These are phyloP conservation scores for Cataglyphis livida DNA, from an alignment of 2,888 invertebrate genomes.

Conservation along the genomic window DNA sequence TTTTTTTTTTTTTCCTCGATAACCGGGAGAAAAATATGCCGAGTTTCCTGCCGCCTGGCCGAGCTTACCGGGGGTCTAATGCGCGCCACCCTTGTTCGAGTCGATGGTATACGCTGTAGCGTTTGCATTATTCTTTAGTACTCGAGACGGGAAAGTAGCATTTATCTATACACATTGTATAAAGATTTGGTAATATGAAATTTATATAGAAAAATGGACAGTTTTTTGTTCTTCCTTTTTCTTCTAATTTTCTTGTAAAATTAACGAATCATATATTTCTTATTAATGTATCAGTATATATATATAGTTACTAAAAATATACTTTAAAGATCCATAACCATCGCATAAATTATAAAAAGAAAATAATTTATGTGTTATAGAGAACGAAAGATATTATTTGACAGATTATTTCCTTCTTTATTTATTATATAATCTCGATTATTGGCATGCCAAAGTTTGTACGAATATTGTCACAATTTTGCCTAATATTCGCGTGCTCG, in stretches of 20 bases:
- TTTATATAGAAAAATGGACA: slow-evolving; percentile 3
- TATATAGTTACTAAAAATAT: background rate
- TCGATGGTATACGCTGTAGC: slow-evolving; percentile 34
- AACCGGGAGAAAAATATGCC: slow-evolving; percentile 81
- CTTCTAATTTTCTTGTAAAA: background rate
- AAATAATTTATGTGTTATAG: background rate
- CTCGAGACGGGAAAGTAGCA: slow-evolving; percentile 18
- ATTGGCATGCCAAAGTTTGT: background rate
- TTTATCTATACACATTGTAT: background rate
- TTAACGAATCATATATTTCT: background rate
- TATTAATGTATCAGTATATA: background rate
- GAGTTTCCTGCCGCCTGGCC: slow-evolving; percentile 78
- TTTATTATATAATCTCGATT: slow-evolving; percentile 1
- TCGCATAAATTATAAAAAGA: background rate
- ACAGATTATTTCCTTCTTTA: background rate
- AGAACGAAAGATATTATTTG: background rate
- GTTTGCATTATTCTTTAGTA: slow-evolving; percentile 55
- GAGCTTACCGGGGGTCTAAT: slow-evolving; percentile 69
- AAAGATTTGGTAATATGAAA: slow-evolving; percentile 2
- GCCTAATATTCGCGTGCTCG: slow-evolving; percentile 25
- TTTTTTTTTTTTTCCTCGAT: slow-evolving; percentile 59
- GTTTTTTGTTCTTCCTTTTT: background rate
- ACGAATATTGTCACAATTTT: background rate
- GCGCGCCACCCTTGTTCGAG: slow-evolving; percentile 61
- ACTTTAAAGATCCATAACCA: background rate